These are phyloP conservation scores for Protobothrops mucrosquamatus DNA, from an alignment of 2,113 vertebrate genomes.

Conservation along the genomic window DNA sequence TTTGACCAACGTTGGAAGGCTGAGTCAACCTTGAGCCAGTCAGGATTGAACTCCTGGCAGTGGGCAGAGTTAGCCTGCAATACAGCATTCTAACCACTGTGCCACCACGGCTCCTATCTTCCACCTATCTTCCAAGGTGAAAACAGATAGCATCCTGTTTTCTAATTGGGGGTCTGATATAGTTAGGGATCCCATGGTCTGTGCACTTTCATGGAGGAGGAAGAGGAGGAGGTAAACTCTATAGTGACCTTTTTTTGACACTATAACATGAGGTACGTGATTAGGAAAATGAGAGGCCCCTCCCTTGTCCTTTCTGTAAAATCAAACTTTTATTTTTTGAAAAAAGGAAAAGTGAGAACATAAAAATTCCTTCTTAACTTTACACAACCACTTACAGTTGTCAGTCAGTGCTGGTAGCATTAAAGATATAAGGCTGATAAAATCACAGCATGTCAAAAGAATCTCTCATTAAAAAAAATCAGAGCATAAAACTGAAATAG, in stretches of 20 bases:
- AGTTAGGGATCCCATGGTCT: not conserved
- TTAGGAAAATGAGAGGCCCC: not conserved
- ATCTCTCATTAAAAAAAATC: not conserved
- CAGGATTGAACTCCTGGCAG: not conserved
- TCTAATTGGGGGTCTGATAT: not conserved
- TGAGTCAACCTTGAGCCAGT: not conserved
- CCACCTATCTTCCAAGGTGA: not conserved
- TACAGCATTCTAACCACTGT: not conserved
- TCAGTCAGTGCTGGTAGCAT: not conserved
- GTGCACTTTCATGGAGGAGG: not conserved
- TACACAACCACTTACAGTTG: not conserved
- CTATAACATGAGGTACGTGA: not conserved
- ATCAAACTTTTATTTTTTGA: not conserved
- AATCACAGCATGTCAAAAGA: not conserved
- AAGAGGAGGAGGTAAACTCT: not conserved
- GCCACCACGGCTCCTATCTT: not conserved
- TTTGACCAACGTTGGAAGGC: not conserved
- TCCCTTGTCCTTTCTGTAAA: not conserved
- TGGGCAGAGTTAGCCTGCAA: not conserved
- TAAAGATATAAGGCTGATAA: not conserved
- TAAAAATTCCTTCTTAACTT: not conserved
- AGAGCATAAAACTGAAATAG: not conserved
- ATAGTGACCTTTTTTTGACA: not conserved
- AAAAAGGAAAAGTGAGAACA: not conserved
- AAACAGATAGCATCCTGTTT: not conserved